Evolutionary conservation across 2,113 vertebrate species (phyloP), one percentile per base, ranked within the genome.

Genomic region (Apistogramma diplotaenia): DNA sequence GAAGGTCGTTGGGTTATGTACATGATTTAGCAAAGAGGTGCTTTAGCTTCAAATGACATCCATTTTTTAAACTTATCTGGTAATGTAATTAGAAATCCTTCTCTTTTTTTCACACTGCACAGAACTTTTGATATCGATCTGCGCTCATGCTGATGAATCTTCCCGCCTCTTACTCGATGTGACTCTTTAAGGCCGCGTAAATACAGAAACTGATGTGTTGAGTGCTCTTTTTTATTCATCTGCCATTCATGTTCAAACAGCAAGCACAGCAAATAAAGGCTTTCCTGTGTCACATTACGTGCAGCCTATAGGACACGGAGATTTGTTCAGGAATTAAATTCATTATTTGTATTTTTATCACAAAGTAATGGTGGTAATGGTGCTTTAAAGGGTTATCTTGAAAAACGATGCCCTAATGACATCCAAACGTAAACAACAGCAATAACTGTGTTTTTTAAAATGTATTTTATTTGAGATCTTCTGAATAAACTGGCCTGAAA

Each of bases 1-100:
- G n/a, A 62, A 91, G 81, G 85, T 91, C 89, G 80, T 83, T 78
- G 85, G 87, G 88, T 93, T 89, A 81, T 88, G 83, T 46, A 75
- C 81, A 89, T 91, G 88, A 89, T 92, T 91, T 87, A 86, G 81
- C 35, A 51, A 87, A 88, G 71, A 84, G 74, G 67, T 89, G 78
- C 56, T 92, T 88, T 77, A 84, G 54, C 83, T 80, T 83, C 53
- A 74, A 82, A 81, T 86, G 25, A 83, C 84, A 84, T 71, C 51
- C 73, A 23, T 61, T 74, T 55, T 60, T 37, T 77, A 18, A 0
- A 74, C 40, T 79, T 49, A 4, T 25, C 35, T 15, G 51, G 70
- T 81, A 83, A 81, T 88, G 86, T 77, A 85, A 86, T 88, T 88
- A 83, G 65, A 85, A 81, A 59, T 71, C 13, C 18, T 73, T 86